Conservation (phyloP, 2,113 vertebrate genomes). For the Petrocephalus microphthalmus region DNA sequence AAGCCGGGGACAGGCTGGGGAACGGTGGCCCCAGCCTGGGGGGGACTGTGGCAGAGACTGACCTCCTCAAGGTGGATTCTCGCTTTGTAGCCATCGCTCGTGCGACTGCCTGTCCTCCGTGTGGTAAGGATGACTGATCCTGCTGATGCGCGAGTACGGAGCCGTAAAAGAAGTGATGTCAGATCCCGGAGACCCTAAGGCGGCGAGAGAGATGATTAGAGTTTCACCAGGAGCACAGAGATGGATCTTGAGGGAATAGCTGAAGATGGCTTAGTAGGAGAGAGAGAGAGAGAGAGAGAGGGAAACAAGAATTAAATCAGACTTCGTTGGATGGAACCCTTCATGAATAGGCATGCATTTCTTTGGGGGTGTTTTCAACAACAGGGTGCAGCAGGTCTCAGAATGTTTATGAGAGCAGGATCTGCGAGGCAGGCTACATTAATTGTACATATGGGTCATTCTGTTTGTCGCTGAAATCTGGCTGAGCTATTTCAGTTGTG, state of each 20-base stretch:
- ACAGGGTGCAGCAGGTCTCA: neutral
- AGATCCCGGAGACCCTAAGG: constrained; percentile 31
- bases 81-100: constrained; percentile 58
- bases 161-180: constrained; percentile 40
- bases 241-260: constrained; percentile 35
- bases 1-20: constrained; percentile 41
- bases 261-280: neutral
- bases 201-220: constrained; percentile 13
- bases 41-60: constrained; percentile 48
- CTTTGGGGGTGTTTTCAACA: neutral
- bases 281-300: neutral
- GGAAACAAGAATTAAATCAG: neutral
- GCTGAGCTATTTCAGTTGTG: constrained; percentile 15
- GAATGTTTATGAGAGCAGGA: neutral
- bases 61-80: constrained; percentile 63
- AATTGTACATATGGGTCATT: constrained; percentile 30
- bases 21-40: constrained; percentile 59
- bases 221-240: constrained; percentile 34
- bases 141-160: neutral
- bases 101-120: neutral
- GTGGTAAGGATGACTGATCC: neutral
- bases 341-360: neutral
- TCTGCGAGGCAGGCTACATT: neutral
- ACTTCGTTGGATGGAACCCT: neutral
- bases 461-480: constrained; percentile 29